phyloP scores from a whole-genome alignment of 1,140 invertebrate genomes.

The Drosophila lowei region DNA sequence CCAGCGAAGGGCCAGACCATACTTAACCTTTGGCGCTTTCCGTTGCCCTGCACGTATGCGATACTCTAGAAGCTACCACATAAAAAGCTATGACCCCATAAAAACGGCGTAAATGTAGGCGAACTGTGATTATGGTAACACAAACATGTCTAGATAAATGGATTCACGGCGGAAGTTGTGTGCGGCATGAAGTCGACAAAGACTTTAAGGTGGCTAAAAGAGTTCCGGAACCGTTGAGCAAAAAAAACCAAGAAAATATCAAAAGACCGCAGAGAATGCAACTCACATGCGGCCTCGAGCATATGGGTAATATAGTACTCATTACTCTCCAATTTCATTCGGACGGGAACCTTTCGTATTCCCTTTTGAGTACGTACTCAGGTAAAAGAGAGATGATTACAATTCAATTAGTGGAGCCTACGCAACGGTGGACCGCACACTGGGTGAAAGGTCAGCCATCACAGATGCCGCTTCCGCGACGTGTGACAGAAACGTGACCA shows the following conservation, averaged over 20 bases:
- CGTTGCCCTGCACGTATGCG: slow-evolving; percentile 17
- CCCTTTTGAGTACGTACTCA: not conserved
- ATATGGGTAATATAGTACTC: no score
- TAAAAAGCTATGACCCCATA: slow-evolving; percentile 44
- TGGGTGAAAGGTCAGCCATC: slow-evolving; percentile 36
- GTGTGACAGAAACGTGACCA: slow-evolving; percentile 51
- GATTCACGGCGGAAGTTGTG: no score
- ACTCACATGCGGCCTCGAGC: no score
- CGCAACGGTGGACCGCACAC: not conserved
- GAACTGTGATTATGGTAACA: slow-evolving; percentile 2
- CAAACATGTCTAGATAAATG: not conserved
- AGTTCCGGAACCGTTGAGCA: no score
- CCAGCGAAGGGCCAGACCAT: slow-evolving; percentile 31
- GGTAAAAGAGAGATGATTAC: slow-evolving; percentile 25
- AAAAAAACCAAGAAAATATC: no score
- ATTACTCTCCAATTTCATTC: no score
- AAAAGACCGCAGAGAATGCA: no score
- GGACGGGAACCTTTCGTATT: no score
- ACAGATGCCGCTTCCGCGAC: slow-evolving; percentile 8
- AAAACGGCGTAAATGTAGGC: slow-evolving; percentile 22
- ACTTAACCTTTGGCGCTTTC: slow-evolving; percentile 43
- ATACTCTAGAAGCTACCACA: not conserved
- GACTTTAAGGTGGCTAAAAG: no score
- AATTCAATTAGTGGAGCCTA: slow-evolving; percentile 32
- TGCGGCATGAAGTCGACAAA: no score